Conservation (phyloP, 1,140 invertebrate species). For the Drosophila lowei region DNA sequence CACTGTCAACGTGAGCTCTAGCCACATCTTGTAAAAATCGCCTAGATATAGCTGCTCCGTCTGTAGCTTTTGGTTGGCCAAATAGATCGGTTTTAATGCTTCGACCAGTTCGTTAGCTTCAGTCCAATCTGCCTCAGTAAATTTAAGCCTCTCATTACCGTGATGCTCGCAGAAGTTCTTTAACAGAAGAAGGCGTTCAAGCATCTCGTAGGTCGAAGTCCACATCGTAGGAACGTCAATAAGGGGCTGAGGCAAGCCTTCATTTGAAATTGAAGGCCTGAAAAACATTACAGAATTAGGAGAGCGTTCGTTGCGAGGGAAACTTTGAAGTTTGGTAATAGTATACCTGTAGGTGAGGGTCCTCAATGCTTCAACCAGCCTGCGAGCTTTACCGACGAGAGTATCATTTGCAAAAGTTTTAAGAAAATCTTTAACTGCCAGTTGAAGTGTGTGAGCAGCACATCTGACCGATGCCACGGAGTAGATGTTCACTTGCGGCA, state of each 20-base stretch:
- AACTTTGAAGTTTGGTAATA: not conserved
- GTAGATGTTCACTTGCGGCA: not conserved
- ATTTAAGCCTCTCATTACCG: too few relatives aligned
- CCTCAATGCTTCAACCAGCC: not conserved
- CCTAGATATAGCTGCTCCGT: constrained; percentile 1
- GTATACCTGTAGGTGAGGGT: not conserved
- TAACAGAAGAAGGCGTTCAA: not conserved
- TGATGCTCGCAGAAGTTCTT: not conserved
- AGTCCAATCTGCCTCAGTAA: too few relatives aligned
- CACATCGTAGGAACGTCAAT: constrained; percentile 1
- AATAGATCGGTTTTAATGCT: too few relatives aligned
- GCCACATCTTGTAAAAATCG: constrained; percentile 3
- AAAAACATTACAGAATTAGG: not conserved
- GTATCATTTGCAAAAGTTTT: not conserved
- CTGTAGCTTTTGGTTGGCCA: too few relatives aligned
- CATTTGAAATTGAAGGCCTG: not conserved
- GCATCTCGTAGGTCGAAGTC: not conserved
- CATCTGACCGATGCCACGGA: not conserved
- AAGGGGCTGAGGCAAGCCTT: not conserved
- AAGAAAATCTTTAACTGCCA: not conserved
- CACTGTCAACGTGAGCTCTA: not conserved
- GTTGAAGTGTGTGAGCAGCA: constrained; percentile 6
- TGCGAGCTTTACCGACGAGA: too few relatives aligned
- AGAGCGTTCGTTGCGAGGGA: not conserved
- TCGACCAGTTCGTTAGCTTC: too few relatives aligned